Percentiles rank a stretch among this genome's conserved stretches.
phyloP scores from a whole-genome alignment of 1,140 invertebrate species.

The Stegodyphus mimosarum region DNA sequence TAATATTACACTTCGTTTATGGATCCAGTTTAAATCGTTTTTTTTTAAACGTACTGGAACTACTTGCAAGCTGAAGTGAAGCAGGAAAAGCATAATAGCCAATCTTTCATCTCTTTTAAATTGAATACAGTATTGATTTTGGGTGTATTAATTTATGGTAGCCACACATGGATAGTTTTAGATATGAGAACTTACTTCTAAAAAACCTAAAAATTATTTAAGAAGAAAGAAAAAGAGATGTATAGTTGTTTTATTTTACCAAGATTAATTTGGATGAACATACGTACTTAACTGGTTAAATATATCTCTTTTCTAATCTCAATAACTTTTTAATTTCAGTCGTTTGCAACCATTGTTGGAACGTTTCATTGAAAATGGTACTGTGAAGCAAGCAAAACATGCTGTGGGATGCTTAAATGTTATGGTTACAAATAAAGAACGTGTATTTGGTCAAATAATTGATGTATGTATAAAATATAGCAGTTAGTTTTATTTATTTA shows the following conservation, averaged over 20 bases:
- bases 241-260: too few relatives aligned
- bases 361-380: constrained; percentile 86
- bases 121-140: not conserved
- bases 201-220: not conserved
- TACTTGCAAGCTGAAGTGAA: too few relatives aligned
- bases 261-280: too few relatives aligned
- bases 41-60: too few relatives aligned
- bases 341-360: constrained; percentile 85
- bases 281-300: too few relatives aligned
- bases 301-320: too few relatives aligned
- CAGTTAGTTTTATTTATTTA: too few relatives aligned
- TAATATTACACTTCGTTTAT: too few relatives aligned
- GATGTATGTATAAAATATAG: constrained; percentile 80
- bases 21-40: too few relatives aligned
- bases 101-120: not conserved
- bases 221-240: not conserved
- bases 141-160: not conserved
- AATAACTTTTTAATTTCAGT: constrained; percentile 64
- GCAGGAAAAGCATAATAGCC: too few relatives aligned
- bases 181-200: not conserved
- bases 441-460: constrained; percentile 87
- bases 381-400: constrained; percentile 95
- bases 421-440: constrained; percentile 81
- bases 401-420: constrained; percentile 90
- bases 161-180: not conserved